phyloP scores from a whole-genome alignment of 2,113 vertebrate species.

The Gymnocephalus cernua region DNA sequence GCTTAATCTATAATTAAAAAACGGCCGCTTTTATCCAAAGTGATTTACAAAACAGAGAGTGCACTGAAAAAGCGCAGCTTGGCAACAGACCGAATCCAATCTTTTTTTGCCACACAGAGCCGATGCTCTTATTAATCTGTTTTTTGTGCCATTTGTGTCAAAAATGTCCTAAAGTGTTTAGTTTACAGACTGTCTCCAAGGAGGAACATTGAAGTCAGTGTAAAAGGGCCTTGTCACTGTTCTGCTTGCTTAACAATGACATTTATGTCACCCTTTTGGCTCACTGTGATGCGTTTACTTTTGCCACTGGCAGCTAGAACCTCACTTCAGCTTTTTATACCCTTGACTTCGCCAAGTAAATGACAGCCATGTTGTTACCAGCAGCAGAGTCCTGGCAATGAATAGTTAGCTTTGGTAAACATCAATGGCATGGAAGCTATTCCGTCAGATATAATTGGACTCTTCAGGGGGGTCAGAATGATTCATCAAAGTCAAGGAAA shows the following conservation, averaged over 20 bases:
- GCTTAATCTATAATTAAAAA: constrained; percentile 70
- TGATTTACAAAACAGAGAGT: constrained; percentile 59
- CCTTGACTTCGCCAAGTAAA: constrained; percentile 42
- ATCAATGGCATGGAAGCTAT: constrained; percentile 31
- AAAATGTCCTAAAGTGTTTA: background rate
- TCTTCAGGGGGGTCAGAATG: constrained; percentile 43
- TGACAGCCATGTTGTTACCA: constrained; percentile 47
- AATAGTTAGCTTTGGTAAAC: constrained; percentile 52
- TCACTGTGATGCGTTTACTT: constrained; percentile 35
- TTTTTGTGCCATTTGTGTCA: constrained; percentile 23
- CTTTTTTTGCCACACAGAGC: constrained; percentile 16
- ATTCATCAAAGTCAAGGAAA: constrained; percentile 62
- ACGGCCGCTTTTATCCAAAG: constrained; percentile 58
- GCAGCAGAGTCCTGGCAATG: constrained; percentile 27
- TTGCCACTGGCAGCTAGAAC: constrained; percentile 28
- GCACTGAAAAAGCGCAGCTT: constrained; percentile 47
- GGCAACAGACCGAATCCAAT: constrained; percentile 43
- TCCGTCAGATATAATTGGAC: constrained; percentile 61
- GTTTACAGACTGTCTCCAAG: background rate
- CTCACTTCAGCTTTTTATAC: constrained; percentile 29
- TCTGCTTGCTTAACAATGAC: constrained; percentile 28
- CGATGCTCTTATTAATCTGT: constrained; percentile 17
- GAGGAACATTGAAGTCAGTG: background rate
- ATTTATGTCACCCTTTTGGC: constrained; percentile 34
- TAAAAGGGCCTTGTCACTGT: constrained; percentile 30